Base-by-base conservation (phyloP, 2,113 vertebrate genomes). In the Dolichallabes microphthalmus region DNA sequence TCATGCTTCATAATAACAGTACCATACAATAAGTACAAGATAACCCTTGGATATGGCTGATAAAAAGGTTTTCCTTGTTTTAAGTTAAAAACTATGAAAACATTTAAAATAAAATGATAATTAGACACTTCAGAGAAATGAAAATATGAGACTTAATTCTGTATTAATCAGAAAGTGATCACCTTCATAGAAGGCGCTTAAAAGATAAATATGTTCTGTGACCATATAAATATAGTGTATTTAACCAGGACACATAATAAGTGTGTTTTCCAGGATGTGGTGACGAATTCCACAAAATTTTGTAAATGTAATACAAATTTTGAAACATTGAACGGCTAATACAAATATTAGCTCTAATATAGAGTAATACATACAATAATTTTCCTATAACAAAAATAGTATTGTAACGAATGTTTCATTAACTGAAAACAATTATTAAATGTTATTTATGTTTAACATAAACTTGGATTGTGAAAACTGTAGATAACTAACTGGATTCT, bases 101-200 rank as follows among this genome's bases (percentile, higher is more conserved):
- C 2, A 30, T 77, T 52, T 57, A 52, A 77, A 57, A 50, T 50
- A 4, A 55, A 57, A 27, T 30, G 52, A 77, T 14, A 77, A 77
- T 57, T 55, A 30, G 0, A 6, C 1, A 61, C 61, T 50, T 64
- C 6, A 45, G 45, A 45, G 3, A 45, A 61, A 81, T 19, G 22
- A 22, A 52, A n/a, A 81, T 64, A 10, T 50, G 11, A 80, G 45
- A 2, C 1, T 0, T 39, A 61, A 80, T 80, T 61, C 77, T 80
- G 78, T 63, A 80, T 27, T 45, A 50, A 80, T 64, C 78, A 64
- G 78, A 81, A 81, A 52, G 39, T 50, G 60, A 50, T 81, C 22
- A 50, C 6, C 39, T 64, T 64, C 79, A 64, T 17, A 25, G 78
- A 80, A 80, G 32, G 76, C 3, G 19, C 27, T n/a, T 81, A 50